A percentile compares a stretch with the other conserved stretches of the same genome.
phyloP scores from a whole-genome alignment of 2,113 vertebrate species.

The Raja brachyura region DNA sequence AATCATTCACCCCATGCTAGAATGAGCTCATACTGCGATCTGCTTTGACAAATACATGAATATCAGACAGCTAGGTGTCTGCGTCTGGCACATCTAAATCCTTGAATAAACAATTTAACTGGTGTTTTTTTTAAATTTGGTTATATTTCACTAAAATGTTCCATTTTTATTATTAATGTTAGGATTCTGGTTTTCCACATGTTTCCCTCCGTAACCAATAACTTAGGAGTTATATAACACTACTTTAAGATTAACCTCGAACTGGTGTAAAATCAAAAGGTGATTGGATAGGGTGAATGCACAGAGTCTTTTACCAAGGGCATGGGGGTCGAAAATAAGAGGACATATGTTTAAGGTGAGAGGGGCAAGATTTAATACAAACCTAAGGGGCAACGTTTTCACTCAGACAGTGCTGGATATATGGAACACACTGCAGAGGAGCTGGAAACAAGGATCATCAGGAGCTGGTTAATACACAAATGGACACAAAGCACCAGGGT shows the following conservation, averaged over 20 bases:
- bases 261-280: too few species aligned
- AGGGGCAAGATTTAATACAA: too few species aligned
- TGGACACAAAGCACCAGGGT: too few species aligned
- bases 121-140: background rate
- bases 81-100: slow-evolving; percentile 18
- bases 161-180: background rate
- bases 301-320: too few species aligned
- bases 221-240: background rate
- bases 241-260: background rate
- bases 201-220: background rate
- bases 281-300: too few species aligned
- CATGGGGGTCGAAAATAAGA: too few species aligned
- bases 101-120: background rate
- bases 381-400: too few species aligned
- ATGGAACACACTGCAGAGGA: too few species aligned
- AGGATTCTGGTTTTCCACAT: background rate
- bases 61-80: background rate
- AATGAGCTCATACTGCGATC: slow-evolving; percentile 19
- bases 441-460: too few species aligned
- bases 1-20: slow-evolving; percentile 16
- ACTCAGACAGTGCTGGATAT: too few species aligned
- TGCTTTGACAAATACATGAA: slow-evolving; percentile 22
- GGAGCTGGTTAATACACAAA: too few species aligned
- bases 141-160: background rate
- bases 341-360: too few species aligned